Evolutionary conservation across 2,113 vertebrate genomes (phyloP), one percentile per base, ranked within the genome.

Genomic region (Ranitomeya imitator): DNA sequence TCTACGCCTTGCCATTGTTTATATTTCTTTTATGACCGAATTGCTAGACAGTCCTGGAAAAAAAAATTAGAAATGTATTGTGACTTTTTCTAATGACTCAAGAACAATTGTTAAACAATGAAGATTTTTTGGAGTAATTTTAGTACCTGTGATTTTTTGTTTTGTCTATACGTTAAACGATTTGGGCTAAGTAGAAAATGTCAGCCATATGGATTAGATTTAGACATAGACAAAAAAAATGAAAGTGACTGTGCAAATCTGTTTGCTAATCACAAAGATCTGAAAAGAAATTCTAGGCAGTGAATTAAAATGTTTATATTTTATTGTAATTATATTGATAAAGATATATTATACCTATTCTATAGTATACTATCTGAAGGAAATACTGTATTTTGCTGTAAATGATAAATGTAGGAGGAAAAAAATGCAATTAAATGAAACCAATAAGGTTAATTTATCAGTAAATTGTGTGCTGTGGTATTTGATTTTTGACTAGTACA

Each of bases 11-110:
- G 98, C 98, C 88, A 98, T 99, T 45, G 94, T 99, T 65, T 99
- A 99, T 92, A 99, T 99, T 89, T 96, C 97, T 89, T 99, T 99
- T 91, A 99, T 99, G 98, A 97, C 95, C 0, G 98, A 99, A 90
- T 94, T 99, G 82, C 91, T 99, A 92, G 94, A 95, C n/a, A 79
- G 90, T 83, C 89, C 91, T 84, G 81, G 90, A 57, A 81, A 90
- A 45, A 71, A 91, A 88, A 87, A 91, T 1, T 60, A 73, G 45
- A 60, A 73, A 73, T 67, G 10, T 63, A 15, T 14, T 9, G 21
- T 79, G 7, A 12, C 37, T 6, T 86, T 7, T 10, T 79, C 7
- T 63, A 12, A 15, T 51, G 21, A 60, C 12, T 86, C 10, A 16
- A 8, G 37, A 65, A 78, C 51, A 37, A 18, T 86, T 31, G 37